phyloP scores from a whole-genome alignment of 2,888 invertebrate genomes.

The Thera britannica region DNA sequence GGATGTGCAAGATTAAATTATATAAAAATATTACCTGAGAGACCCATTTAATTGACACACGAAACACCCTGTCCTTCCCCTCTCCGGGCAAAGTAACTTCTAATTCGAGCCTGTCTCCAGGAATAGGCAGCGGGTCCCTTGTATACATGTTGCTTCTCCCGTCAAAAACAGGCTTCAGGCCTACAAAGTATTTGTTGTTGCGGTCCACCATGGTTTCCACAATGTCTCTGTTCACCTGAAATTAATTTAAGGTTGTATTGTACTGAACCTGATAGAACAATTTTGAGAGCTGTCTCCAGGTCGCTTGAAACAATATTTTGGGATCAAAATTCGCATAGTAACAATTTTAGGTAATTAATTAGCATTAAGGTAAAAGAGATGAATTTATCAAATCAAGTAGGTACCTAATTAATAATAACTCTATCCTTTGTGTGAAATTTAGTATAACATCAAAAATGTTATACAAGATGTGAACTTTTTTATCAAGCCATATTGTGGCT shows the following conservation, averaged over 20 bases:
- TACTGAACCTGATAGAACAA: no score
- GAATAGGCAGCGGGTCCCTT: conserved; percentile 98
- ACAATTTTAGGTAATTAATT: no score
- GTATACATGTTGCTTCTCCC: conserved; percentile 99
- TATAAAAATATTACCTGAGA: conserved; percentile 87
- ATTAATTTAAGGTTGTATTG: conserved; percentile 35
- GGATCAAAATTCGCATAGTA: no score
- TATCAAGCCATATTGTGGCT: background rate
- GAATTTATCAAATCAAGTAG: no score
- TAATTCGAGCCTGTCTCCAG: conserved; percentile 96
- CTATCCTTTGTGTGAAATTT: no score
- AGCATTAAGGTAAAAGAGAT: no score
- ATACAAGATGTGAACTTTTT: background rate
- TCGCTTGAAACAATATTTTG: no score
- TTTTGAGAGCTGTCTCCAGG: no score
- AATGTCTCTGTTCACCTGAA: conserved; percentile 95
- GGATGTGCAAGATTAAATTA: no score
- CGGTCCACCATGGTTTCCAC: conserved; percentile 99
- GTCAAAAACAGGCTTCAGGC: conserved; percentile 99
- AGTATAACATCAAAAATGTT: no score
- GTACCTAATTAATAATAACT: no score
- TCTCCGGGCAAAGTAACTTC: conserved; percentile 99
- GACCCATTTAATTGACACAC: conserved; percentile 99
- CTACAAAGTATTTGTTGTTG: conserved; percentile 98
- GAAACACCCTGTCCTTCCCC: conserved; percentile 98